Evolutionary conservation across 1,140 invertebrate genomes (phyloP), one percentile per base, ranked within the genome.

Genomic region (Hydropsyche tenuis): DNA sequence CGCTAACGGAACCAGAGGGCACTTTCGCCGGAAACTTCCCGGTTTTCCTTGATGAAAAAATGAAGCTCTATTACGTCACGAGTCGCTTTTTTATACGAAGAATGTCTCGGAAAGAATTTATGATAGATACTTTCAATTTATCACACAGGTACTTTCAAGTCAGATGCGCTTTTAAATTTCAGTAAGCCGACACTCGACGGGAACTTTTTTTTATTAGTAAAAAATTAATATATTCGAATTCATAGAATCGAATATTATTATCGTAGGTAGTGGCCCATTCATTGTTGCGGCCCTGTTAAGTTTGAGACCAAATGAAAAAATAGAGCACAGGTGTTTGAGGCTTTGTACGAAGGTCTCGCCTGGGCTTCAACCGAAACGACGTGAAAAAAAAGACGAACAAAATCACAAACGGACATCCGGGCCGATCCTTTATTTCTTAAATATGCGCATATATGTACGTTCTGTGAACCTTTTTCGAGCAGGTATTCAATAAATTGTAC

Each of bases 381-480:
- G 63, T 14, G 48, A 46, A 51, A 69, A 60, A 45, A 70, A 56
- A 56, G 56, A 56, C n/a, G 45, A 42, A 70, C 43, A 53, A 74
- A 77, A 74, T 77, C 73, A 68, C 72, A 68, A 77, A 73, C 75
- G 75, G 75, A 77, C 75, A 72, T 77, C 75, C 75, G 72, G 75
- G 68, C 72, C 56, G 65, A 56, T 62, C 75, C 65, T 77, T 77
- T 74, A 77, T 77, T 64, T 66, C 45, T 72, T 76, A 72, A 74
- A 74, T 72, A 74, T 72, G 75, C 66, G 51, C 75, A 72, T 74
- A 72, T 73, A 76, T 70, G 30, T 37, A 37, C 30, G 30, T 37
- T 37, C 30, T 37, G 30, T 37, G 63, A 48, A 68, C 65, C 23
- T 75, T 75, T 69, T 70, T 43, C 43, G 23, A 60, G 20, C 68